Evolutionary conservation across 2,797 vertebrate genomes (phyloP), one percentile per base, ranked within the genome.

Genomic region (Antrozous pallidus): DNA sequence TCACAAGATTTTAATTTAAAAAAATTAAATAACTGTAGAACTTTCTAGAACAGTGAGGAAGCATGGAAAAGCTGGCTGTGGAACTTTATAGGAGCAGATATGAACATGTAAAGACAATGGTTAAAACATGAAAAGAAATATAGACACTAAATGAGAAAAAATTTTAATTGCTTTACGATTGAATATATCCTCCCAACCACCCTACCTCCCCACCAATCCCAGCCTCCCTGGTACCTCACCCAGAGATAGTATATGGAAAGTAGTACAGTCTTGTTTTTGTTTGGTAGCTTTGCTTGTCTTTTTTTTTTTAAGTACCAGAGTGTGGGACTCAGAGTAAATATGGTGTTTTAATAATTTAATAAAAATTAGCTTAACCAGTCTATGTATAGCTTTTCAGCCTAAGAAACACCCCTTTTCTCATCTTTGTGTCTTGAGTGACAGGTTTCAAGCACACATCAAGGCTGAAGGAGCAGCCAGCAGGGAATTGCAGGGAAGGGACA

Each of bases 21-120:
- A 78, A 6, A 75, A 75, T 58, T 49, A 51, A 93, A 49, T 61
- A 47, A 36, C 49, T 79, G 8, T 58, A 83, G 42, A 58, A 56
- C 17, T 95, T 95, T 94, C 92, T 82, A 81, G 63, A 91, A 47
- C 71, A 84, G 58, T 2, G 4, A 94, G 77, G 63, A 90, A 92
- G 33, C 88, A 88, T 88, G 77, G 85, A 93, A 79, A 79, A 90
- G 67, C 81, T 61, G 78, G 24, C 28, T 45, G 18, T 75, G 33
- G 56, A 73, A 63, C 38, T 93, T 96, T 77, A 88, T 42, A 56
- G 47, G 69, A 36, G 26, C 26, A 51, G 78, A 83, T n/a, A 28
- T 20, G 61, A 78, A 81, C 45, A 92, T 49, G 58, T 65, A 83
- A 79, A 91, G 79, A 93, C 87, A 67, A 69, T 38, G 33, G 36